Evolutionary conservation across 2,888 invertebrate species (phyloP).

Genomic region (Xylota segnis): DNA sequence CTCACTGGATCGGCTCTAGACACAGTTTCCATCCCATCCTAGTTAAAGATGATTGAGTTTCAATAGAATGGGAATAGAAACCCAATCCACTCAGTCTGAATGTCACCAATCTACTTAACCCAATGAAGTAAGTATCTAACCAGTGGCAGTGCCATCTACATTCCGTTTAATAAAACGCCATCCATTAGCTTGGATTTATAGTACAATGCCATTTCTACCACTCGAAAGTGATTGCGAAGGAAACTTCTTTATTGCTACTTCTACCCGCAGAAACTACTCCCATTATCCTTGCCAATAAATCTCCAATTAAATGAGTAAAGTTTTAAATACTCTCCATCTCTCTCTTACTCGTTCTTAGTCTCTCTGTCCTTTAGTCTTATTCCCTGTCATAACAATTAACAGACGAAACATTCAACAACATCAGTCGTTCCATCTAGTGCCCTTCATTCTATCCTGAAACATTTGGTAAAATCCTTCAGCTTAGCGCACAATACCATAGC

Average conservation of each 20-base stretch:
- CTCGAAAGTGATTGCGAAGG: slow-evolving; percentile 17
- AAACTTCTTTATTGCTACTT: slow-evolving; percentile 32
- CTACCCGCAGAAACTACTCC: slow-evolving; percentile 40
- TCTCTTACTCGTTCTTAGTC: slow-evolving; percentile 20
- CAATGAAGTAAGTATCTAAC: no score
- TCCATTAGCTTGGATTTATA: slow-evolving; percentile 28
- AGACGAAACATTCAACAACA: slow-evolving; percentile 71
- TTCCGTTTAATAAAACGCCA: not conserved
- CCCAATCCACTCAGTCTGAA: no score
- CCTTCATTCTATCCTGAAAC: slow-evolving; percentile 36
- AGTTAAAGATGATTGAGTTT: no score
- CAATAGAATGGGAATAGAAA: no score
- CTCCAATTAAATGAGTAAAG: slow-evolving; percentile 71
- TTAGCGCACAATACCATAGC: slow-evolving; percentile 72
- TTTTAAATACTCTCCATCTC: slow-evolving; percentile 63
- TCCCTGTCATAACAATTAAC: slow-evolving; percentile 74
- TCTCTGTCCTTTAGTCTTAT: slow-evolving; percentile 35
- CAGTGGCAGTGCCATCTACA: not conserved
- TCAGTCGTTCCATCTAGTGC: slow-evolving; percentile 53
- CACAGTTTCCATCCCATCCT: no score
- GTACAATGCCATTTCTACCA: slow-evolving; percentile 13
- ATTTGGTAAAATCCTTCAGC: slow-evolving; percentile 74
- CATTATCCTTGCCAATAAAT: slow-evolving; percentile 71
- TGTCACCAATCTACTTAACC: no score
- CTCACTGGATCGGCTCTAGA: no score